Evolutionary conservation across 2,797 vertebrate species (phyloP).

Genomic region (Microctenopoma stevenorrisi): DNA sequence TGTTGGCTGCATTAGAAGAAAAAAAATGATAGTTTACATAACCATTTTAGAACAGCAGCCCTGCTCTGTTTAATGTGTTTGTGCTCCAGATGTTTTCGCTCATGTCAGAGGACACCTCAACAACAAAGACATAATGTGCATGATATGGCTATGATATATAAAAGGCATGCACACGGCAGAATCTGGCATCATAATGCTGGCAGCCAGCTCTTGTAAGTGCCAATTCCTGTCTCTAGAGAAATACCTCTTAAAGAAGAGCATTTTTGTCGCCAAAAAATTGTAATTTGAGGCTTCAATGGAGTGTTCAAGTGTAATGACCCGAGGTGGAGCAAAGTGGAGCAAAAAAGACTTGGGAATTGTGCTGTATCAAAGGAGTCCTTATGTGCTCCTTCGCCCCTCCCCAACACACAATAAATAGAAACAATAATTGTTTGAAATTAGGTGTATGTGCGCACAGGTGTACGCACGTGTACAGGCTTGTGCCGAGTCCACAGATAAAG

Average conservation of each 20-base stretch:
- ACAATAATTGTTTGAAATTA: slow-evolving; percentile 39
- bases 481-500: slow-evolving; percentile 32
- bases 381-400: slow-evolving; percentile 35
- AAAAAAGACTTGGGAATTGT: slow-evolving; percentile 59
- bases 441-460: not conserved
- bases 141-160: slow-evolving; percentile 25
- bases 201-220: slow-evolving; percentile 52
- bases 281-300: slow-evolving; percentile 80
- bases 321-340: slow-evolving; percentile 55
- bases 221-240: slow-evolving; percentile 72
- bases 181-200: slow-evolving; percentile 44
- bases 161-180: slow-evolving; percentile 30
- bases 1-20: slow-evolving; percentile 2
- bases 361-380: slow-evolving; percentile 50
- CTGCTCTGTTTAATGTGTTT: not conserved
- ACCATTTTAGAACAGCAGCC: not conserved
- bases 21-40: slow-evolving; percentile 19
- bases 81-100: not conserved
- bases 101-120: slow-evolving; percentile 1
- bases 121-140: slow-evolving; percentile 25
- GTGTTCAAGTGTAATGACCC: slow-evolving; percentile 79
- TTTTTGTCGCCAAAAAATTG: slow-evolving; percentile 70
- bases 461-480: not conserved
- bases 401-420: slow-evolving; percentile 40
- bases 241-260: slow-evolving; percentile 62